phyloP scores from a whole-genome alignment of 2,113 vertebrate genomes.

The Benthochromis sp. region DNA sequence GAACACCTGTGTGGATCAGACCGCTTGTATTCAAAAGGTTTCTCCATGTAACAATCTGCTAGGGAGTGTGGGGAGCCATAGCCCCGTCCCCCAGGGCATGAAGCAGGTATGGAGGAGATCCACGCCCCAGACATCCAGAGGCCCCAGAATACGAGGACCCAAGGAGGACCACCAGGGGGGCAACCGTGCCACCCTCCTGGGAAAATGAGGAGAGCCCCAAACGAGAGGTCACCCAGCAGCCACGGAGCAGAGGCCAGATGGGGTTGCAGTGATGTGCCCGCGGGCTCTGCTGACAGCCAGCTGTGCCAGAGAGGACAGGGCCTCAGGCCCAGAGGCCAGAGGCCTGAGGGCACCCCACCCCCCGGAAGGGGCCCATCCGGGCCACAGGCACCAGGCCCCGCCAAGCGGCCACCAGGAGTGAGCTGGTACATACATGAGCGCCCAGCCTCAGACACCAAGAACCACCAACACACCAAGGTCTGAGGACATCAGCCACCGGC shows the following conservation, averaged over 20 bases:
- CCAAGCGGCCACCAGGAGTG: rapidly evolving
- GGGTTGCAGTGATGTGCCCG: rapidly evolving
- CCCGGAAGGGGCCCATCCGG: too few relatives aligned
- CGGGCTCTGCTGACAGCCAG: neutral
- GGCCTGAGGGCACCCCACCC: neutral
- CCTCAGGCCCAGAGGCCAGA: neutral
- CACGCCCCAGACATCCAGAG: too few relatives aligned
- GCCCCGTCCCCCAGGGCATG: too few relatives aligned
- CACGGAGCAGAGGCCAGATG: too few relatives aligned
- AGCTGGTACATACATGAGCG: rapidly evolving
- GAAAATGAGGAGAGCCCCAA: too few relatives aligned
- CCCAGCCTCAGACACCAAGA: rapidly evolving
- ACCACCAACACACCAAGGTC: neutral
- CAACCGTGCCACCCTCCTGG: too few relatives aligned
- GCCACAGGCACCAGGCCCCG: rapidly evolving
- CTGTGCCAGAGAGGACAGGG: rapidly evolving
- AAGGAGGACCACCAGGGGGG: too few relatives aligned
- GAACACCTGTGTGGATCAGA: rapidly evolving
- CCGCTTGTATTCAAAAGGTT: rapidly evolving
- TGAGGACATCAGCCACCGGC: rapidly evolving
- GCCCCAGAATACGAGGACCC: too few relatives aligned
- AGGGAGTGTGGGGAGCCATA: too few relatives aligned
- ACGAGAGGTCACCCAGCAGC: too few relatives aligned
- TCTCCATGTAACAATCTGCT: too few relatives aligned
- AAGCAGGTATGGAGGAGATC: too few relatives aligned